Conservation (phyloP, 2,113 vertebrate species). For the Phaetusa simplex region DNA sequence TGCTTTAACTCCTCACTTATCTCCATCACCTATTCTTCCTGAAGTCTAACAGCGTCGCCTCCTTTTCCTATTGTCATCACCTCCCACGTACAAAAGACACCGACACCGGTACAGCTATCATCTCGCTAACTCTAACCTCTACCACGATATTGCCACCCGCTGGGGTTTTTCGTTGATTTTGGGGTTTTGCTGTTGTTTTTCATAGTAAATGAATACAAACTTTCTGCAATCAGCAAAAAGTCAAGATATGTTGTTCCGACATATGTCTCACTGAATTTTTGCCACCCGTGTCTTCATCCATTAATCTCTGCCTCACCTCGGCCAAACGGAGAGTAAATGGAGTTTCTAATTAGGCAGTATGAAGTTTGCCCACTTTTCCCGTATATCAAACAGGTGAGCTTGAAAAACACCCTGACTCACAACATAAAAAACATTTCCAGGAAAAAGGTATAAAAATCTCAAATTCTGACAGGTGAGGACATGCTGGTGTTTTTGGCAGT, state of each 20-base stretch:
- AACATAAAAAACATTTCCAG: neutral
- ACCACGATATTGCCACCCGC: neutral
- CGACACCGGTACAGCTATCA: neutral
- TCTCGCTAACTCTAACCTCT: neutral
- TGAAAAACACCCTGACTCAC: neutral
- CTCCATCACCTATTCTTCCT: neutral
- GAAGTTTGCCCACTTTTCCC: neutral
- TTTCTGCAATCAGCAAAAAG: neutral
- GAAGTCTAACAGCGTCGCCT: neutral
- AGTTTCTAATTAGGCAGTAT: neutral
- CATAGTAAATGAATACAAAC: neutral
- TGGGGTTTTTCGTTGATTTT: fast-evolving
- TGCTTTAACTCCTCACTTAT: neutral
- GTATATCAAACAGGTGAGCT: neutral
- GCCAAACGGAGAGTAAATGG: neutral
- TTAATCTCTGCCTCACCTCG: neutral
- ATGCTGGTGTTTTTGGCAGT: neutral
- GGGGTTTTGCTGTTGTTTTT: neutral
- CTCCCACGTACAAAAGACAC: neutral
- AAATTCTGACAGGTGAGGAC: neutral
- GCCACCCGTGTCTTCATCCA: neutral
- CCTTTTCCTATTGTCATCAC: neutral
- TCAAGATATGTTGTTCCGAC: neutral
- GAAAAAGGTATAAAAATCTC: neutral
- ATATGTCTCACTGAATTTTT: neutral